phyloP scores from a whole-genome alignment of 2,797 vertebrate genomes.

The Labeo calbasu region DNA sequence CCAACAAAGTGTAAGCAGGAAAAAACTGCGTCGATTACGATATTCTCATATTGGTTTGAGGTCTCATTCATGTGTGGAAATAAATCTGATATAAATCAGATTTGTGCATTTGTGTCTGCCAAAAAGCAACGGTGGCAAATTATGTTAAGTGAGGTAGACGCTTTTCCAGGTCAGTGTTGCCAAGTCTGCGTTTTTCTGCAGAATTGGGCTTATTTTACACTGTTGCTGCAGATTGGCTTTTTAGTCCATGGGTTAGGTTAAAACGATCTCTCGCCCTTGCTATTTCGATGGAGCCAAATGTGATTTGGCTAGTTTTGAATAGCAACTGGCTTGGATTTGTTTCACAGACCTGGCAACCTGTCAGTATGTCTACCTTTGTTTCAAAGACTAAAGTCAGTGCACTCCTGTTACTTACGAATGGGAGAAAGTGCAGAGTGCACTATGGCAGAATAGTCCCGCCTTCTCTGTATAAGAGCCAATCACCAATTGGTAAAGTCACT shows the following conservation, averaged over 20 bases:
- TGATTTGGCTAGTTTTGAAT: background rate
- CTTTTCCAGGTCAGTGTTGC: background rate
- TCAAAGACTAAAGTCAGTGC: background rate
- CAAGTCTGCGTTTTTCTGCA: background rate
- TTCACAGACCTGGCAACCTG: background rate
- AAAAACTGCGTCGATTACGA: background rate
- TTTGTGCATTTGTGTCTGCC: background rate
- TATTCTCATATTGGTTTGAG: background rate
- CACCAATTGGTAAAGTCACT: background rate
- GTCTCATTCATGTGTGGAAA: background rate
- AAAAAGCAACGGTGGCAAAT: background rate
- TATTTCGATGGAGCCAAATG: background rate
- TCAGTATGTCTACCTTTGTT: background rate
- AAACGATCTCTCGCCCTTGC: background rate
- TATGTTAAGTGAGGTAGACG: background rate
- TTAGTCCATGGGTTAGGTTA: background rate
- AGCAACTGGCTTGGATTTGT: background rate
- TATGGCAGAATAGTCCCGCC: background rate
- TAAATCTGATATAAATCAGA: background rate
- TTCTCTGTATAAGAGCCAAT: background rate
- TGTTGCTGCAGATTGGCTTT: too few relatives aligned
- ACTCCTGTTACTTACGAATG: background rate
- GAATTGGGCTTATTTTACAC: background rate
- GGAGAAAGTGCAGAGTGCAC: background rate
- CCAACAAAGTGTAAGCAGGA: background rate